Conservation (phyloP, 2,113 vertebrate species). For the Phalacrocorax brasilianus region DNA sequence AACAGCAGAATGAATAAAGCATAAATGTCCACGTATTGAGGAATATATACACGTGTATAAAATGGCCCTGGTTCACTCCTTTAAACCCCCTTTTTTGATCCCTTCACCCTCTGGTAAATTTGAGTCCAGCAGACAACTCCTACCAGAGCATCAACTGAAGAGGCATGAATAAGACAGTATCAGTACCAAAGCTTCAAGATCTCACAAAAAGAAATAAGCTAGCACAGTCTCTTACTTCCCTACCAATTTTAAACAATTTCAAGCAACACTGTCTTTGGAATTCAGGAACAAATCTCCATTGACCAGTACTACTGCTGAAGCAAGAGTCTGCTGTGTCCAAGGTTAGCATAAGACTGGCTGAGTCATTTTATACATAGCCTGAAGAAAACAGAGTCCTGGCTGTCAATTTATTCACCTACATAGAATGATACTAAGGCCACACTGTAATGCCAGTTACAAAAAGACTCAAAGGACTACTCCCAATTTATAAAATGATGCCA, state of each 20-base stretch:
- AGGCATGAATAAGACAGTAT: rapidly evolving
- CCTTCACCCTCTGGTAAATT: not conserved
- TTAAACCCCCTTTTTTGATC: not conserved
- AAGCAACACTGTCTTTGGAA: slow-evolving; percentile 1
- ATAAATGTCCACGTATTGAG: not conserved
- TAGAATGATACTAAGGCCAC: not conserved
- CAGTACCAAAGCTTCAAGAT: not conserved
- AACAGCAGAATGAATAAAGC: not conserved
- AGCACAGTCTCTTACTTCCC: not conserved
- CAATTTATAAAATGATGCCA: rapidly evolving
- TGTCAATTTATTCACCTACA: not conserved
- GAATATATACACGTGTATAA: not conserved
- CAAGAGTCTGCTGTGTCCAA: not conserved
- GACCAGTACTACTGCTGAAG: not conserved
- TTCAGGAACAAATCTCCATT: slow-evolving; percentile 34
- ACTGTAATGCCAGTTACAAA: not conserved
- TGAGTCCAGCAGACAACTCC: not conserved
- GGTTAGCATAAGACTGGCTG: not conserved
- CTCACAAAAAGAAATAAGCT: not conserved
- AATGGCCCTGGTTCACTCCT: not conserved
- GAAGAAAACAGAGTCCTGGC: not conserved
- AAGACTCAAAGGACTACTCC: not conserved
- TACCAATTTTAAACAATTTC: not conserved
- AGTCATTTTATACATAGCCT: not conserved
- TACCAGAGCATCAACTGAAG: not conserved